These are phyloP conservation scores for Manacus vitellinus DNA, from an alignment of 2,113 vertebrate genomes.

Conservation along the genomic window DNA sequence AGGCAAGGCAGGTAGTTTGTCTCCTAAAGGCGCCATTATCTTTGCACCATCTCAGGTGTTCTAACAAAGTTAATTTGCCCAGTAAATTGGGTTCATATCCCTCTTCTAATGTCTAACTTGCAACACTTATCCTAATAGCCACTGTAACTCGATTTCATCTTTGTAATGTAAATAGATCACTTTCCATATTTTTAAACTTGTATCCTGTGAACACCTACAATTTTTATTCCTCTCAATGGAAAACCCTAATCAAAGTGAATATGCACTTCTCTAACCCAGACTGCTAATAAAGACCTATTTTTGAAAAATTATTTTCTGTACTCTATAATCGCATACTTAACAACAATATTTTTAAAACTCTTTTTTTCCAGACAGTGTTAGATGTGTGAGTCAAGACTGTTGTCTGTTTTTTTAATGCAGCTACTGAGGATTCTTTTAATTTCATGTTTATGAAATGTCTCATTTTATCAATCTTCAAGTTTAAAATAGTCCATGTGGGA, in stretches of 20 bases:
- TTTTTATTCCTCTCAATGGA: neutral
- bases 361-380: neutral
- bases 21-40: neutral
- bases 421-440: neutral
- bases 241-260: neutral
- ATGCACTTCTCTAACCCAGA: neutral
- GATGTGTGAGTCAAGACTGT: fast-evolving
- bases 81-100: neutral
- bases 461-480: neutral
- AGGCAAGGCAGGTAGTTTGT: neutral
- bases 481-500: neutral
- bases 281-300: constrained; percentile 21
- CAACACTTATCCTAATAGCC: neutral
- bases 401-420: neutral
- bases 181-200: neutral
- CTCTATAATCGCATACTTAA: neutral
- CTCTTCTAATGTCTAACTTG: neutral
- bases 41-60: neutral
- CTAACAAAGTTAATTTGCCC: constrained; percentile 19
- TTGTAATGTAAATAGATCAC: neutral
- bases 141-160: neutral
- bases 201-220: neutral
- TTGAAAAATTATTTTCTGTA: neutral
- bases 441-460: neutral
- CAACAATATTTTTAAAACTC: neutral